phyloP scores from a whole-genome alignment of 1,140 invertebrate species.

The Drosophila repleta region DNA sequence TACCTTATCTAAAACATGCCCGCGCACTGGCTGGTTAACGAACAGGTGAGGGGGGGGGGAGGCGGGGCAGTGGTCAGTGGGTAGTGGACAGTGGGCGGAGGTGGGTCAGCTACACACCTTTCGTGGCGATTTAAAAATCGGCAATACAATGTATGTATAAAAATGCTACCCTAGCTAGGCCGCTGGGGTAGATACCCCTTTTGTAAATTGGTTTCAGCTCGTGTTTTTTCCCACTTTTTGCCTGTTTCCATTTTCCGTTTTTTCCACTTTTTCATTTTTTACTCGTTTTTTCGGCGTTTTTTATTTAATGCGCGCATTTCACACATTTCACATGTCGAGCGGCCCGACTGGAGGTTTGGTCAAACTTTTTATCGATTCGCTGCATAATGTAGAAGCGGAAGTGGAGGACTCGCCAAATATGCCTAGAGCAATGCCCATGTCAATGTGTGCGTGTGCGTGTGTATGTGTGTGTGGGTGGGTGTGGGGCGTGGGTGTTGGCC shows the following conservation, averaged over 20 bases:
- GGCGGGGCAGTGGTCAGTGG: neutral
- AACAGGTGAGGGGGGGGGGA: too few relatives aligned
- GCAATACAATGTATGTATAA: conserved; percentile 45
- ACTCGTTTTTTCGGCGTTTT: conserved; percentile 57
- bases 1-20: conserved; percentile 75
- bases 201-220: conserved; percentile 23
- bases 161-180: conserved; percentile 10
- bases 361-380: conserved; percentile 78
- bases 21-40: conserved; percentile 1
- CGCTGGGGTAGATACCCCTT: conserved; percentile 21
- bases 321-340: conserved; percentile 68
- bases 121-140: conserved; percentile 40
- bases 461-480: neutral
- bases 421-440: conserved; percentile 61
- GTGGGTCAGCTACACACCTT: conserved; percentile 25
- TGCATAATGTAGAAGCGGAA: conserved; percentile 52
- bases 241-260: conserved; percentile 2
- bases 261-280: conserved; percentile 5
- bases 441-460: conserved; percentile 37
- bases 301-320: conserved; percentile 80
- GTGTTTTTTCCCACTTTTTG: neutral
- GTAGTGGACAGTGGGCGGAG: neutral
- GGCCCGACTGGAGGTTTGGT: conserved; percentile 34
- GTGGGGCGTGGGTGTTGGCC: conserved; percentile 16
- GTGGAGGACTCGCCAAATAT: conserved; percentile 46